Base-by-base conservation (phyloP, 2,797 vertebrate species). In the Myripristis murdjan region DNA sequence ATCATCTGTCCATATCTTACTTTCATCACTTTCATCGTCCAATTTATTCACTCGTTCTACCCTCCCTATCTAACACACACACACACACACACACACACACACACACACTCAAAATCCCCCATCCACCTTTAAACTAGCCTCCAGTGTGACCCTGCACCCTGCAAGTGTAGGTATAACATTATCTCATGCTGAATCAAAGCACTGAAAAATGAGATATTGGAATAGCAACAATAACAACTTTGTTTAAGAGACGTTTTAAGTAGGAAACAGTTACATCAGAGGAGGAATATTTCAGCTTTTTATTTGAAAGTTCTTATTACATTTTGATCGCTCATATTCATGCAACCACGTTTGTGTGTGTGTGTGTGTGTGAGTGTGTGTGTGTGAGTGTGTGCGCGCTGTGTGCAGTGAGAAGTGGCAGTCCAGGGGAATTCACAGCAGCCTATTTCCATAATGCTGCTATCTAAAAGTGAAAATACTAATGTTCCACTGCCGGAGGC, bases 401-500 rank as follows among this genome's bases (percentile, higher is more conserved):
- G n/a, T n/a, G n/a, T n/a, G 1, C 18, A 57, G 62, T 59, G 20
- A 18, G n/a, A 12, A 60, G 81, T 84, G 82, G 47, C 65, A 62
- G 81, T 87, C 68, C 71, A 68, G 89, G 89, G 89, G 88, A 91
- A 88, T 92, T 90, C 82, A 83, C 84, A 83, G 76, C 55, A 72
- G 66, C 76, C 73, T 76, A 86, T 92, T 91, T 90, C 81, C 78
- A 87, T 86, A 71, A 76, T n/a, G 54, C 75, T 52, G 84, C 65
- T 67, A 75, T 77, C 66, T 83, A 78, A 86, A 91, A 87, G 66
- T 61, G 82, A 91, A 91, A 91, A 59, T 31, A 66, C 49, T 60
- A 70, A 37, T 63, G 60, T 77, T 75, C 67, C 52, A 16, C 12
- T 61, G 52, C 60, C 53, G 63, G 28, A 71, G 59, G 48, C 43